A percentile compares a stretch with the other conserved stretches of the same genome.
Evolutionary conservation across 2,113 vertebrate species (phyloP).

Genomic region (Ellobius talpinus): DNA sequence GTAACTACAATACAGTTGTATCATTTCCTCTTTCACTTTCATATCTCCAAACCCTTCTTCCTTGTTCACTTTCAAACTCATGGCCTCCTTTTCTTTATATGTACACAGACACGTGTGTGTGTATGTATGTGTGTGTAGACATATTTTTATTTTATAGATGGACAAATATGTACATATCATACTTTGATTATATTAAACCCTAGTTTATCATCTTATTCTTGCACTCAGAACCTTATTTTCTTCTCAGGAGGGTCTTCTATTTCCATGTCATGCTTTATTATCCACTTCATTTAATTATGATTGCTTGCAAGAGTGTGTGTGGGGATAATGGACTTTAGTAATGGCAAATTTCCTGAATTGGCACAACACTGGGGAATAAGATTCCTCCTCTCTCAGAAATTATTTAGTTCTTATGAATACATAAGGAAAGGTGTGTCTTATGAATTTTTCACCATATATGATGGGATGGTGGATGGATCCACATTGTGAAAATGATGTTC

Average conservation of each 20-base stretch:
- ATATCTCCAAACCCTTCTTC: neutral
- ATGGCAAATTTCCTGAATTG: neutral
- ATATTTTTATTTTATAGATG: neutral
- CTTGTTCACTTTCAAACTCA: neutral
- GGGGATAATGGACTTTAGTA: neutral
- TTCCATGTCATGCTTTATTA: neutral
- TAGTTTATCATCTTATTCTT: neutral
- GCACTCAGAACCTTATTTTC: neutral
- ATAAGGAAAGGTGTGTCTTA: neutral
- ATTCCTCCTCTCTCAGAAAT: neutral
- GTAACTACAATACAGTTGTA: neutral
- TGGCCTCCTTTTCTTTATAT: neutral
- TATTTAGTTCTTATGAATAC: neutral
- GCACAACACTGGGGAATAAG: neutral
- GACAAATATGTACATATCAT: neutral
- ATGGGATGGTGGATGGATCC: neutral
- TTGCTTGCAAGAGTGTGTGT: neutral
- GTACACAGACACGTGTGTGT: rapidly evolving
- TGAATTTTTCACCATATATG: neutral
- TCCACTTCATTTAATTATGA: neutral
- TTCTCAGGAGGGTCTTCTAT: neutral
- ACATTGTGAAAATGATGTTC: neutral
- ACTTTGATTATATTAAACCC: neutral
- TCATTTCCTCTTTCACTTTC: neutral
- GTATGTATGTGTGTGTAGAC: neutral